These are phyloP conservation scores for Mus spicilegus DNA, from an alignment of 2,113 vertebrate genomes.

Conservation along the genomic window DNA sequence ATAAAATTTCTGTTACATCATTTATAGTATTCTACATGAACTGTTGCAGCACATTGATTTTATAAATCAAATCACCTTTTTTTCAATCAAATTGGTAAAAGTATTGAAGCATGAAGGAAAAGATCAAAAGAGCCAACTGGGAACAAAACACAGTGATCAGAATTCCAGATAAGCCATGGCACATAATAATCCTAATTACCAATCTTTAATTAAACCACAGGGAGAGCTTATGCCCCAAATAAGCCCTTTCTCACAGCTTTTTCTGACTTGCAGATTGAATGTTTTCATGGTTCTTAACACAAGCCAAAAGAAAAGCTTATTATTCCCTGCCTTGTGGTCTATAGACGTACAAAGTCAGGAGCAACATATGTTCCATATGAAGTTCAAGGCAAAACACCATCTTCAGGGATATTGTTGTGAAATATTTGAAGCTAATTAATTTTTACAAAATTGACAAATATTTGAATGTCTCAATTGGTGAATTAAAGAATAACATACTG, in stretches of 20 bases:
- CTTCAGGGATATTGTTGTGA: constrained; percentile 50
- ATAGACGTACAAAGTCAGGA: constrained; percentile 48
- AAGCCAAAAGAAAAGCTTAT: constrained; percentile 59
- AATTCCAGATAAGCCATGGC: constrained; percentile 80
- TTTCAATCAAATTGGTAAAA: constrained; percentile 68
- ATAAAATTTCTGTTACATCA: constrained; percentile 56
- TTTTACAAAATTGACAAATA: constrained; percentile 56
- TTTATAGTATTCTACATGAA: constrained; percentile 59
- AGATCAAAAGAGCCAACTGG: constrained; percentile 81
- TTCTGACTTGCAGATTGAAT: constrained; percentile 71
- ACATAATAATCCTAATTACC: constrained; percentile 82
- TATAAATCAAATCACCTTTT: constrained; percentile 70
- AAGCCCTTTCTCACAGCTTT: constrained; percentile 78
- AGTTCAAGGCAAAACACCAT: constrained; percentile 45
- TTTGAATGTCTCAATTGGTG: constrained; percentile 35
- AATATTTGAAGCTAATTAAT: constrained; percentile 64
- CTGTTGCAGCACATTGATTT: constrained; percentile 54
- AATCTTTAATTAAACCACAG: constrained; percentile 82
- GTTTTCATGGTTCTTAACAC: constrained; percentile 64
- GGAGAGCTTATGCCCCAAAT: constrained; percentile 75
- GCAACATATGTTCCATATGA: constrained; percentile 43
- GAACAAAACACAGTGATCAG: constrained; percentile 77
- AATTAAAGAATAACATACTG: constrained; percentile 41
- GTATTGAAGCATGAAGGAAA: constrained; percentile 74
- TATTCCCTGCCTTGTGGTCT: constrained; percentile 56